Evolutionary conservation across 2,888 invertebrate species (phyloP).

Genomic region (Hermodice carunculata): DNA sequence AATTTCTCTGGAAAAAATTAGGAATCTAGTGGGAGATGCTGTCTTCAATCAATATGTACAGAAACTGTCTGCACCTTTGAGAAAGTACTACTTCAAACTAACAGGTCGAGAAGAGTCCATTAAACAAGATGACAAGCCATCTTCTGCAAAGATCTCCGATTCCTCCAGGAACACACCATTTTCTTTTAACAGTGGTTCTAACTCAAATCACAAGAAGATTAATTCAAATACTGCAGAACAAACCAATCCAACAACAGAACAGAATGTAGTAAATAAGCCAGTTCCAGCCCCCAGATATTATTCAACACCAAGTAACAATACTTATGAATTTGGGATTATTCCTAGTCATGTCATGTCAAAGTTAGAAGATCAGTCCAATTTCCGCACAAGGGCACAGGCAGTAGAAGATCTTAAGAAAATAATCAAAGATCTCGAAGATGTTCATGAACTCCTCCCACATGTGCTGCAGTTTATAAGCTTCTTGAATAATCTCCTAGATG

Average conservation of each 20-base stretch:
- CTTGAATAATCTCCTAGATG: slow-evolving; percentile 75
- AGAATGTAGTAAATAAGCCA: too few relatives aligned
- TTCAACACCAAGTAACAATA: not conserved
- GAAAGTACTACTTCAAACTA: slow-evolving; percentile 36
- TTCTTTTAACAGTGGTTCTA: slow-evolving; percentile 10
- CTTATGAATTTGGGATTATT: slow-evolving; percentile 68
- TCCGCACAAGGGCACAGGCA: slow-evolving; percentile 74
- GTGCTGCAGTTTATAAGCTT: slow-evolving; percentile 77
- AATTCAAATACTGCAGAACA: not conserved
- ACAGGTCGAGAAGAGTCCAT: slow-evolving; percentile 13
- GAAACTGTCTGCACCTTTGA: slow-evolving; percentile 51
- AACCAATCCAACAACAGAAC: too few relatives aligned
- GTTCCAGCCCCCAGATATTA: not conserved
- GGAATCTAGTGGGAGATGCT: slow-evolving; percentile 66
- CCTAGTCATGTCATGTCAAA: slow-evolving; percentile 69
- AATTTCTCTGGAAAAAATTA: slow-evolving; percentile 67
- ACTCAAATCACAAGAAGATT: not conserved
- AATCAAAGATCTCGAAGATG: slow-evolving; percentile 67
- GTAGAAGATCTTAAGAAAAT: slow-evolving; percentile 75
- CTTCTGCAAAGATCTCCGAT: too few relatives aligned
- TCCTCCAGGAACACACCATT: slow-evolving; percentile 7
- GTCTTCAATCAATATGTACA: slow-evolving; percentile 64
- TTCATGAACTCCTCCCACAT: slow-evolving; percentile 73
- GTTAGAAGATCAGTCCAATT: slow-evolving; percentile 74
- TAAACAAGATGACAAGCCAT: slow-evolving; percentile 3